Evolutionary conservation across 1,140 invertebrate species (phyloP).

Genomic region (Bombus difficillimus): DNA sequence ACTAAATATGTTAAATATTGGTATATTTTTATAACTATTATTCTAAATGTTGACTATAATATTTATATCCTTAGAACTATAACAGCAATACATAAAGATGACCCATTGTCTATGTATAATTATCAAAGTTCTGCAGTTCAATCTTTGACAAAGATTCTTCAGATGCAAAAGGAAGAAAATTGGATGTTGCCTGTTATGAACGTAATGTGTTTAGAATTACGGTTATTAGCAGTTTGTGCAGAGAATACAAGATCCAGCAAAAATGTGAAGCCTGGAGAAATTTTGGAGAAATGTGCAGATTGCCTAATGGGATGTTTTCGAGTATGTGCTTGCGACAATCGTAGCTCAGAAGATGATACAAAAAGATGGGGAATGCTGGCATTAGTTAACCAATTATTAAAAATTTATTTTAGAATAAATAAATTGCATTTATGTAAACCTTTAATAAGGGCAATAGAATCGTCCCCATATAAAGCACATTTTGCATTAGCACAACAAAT

Average conservation of each 20-base stretch:
- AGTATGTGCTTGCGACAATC: slow-evolving; percentile 97
- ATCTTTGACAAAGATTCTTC: slow-evolving; percentile 91
- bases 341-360: slow-evolving; percentile 91
- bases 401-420: slow-evolving; percentile 99
- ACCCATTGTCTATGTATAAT: slow-evolving; percentile 90
- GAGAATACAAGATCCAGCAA: slow-evolving; percentile 84
- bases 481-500: slow-evolving; percentile 94
- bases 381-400: slow-evolving; percentile 98
- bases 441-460: slow-evolving; percentile 97
- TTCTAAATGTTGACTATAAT: not conserved
- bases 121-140: slow-evolving; percentile 91
- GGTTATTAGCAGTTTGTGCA: slow-evolving; percentile 91
- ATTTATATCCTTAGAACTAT: slow-evolving; percentile 83
- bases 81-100: slow-evolving; percentile 85
- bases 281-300: slow-evolving; percentile 96
- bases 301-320: slow-evolving; percentile 96
- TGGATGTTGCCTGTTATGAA: slow-evolving; percentile 97
- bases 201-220: slow-evolving; percentile 92
- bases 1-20: slow-evolving; percentile 10
- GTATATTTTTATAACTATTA: slow-evolving; percentile 45
- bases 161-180: slow-evolving; percentile 96
- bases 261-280: slow-evolving; percentile 87
- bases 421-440: slow-evolving; percentile 98
- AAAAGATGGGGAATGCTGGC: slow-evolving; percentile 98
- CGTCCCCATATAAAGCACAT: slow-evolving; percentile 92